Percentiles rank a stretch among this genome's conserved stretches.
Evolutionary conservation across 2,113 vertebrate genomes (phyloP).

Genomic region (Paralichthys olivaceus): DNA sequence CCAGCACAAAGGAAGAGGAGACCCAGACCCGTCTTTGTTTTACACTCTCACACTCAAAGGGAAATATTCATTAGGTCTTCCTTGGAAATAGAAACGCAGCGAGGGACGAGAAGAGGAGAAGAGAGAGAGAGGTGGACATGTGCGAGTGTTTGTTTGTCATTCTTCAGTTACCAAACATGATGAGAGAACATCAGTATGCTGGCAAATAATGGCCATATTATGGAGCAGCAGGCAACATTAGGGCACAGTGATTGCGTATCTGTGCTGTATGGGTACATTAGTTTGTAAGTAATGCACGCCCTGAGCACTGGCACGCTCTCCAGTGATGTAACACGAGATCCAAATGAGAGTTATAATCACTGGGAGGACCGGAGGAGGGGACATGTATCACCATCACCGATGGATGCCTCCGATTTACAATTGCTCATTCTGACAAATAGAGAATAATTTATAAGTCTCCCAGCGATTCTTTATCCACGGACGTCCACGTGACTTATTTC

Average conservation of each 20-base stretch:
- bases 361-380: constrained; percentile 25
- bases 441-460: constrained; percentile 54
- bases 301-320: constrained; percentile 50
- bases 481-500: constrained; percentile 25
- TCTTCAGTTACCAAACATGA: constrained; percentile 55
- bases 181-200: constrained; percentile 49
- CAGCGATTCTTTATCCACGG: constrained; percentile 20
- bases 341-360: constrained; percentile 71
- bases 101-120: constrained; percentile 6
- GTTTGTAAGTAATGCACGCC: constrained; percentile 63
- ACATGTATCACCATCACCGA: constrained; percentile 67
- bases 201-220: constrained; percentile 57
- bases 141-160: constrained; percentile 47
- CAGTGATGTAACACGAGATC: constrained; percentile 65
- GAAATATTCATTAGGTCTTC: constrained; percentile 81
- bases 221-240: constrained; percentile 57
- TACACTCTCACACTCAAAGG: constrained; percentile 74
- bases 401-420: constrained; percentile 45
- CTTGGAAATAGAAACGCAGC: constrained; percentile 46
- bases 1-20: constrained; percentile 37
- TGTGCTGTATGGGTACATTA: constrained; percentile 60
- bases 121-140: background rate
- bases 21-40: constrained; percentile 66
- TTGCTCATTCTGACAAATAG: constrained; percentile 61
- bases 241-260: constrained; percentile 42